Evolutionary conservation across 1,140 invertebrate genomes (phyloP).

Genomic region (Aricia agestis): DNA sequence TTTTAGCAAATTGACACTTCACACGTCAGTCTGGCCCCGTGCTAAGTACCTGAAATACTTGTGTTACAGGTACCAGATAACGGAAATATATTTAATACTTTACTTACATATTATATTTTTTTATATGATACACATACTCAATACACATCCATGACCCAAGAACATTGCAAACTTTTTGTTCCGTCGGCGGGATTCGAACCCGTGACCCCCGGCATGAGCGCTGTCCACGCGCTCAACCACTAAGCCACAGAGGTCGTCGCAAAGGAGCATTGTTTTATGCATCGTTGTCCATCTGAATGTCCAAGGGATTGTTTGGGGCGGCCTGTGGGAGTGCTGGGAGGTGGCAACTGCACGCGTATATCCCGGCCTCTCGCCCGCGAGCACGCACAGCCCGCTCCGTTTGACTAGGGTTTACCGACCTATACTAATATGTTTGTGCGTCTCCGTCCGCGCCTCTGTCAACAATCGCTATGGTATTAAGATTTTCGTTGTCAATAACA

Average conservation of each 20-base stretch:
- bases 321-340: constrained; percentile 26
- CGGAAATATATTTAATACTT: too few species aligned
- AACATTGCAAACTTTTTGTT: too few species aligned
- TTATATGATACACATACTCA: too few species aligned
- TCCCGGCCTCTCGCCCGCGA: constrained; percentile 46
- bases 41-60: too few species aligned
- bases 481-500: not conserved
- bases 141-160: too few species aligned
- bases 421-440: constrained; percentile 65
- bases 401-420: constrained; percentile 56
- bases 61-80: too few species aligned
- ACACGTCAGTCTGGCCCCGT: too few species aligned
- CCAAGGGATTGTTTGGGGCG: constrained; percentile 3
- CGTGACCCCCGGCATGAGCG: too few species aligned
- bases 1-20: too few species aligned
- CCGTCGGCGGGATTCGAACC: too few species aligned
- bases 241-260: not conserved
- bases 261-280: not conserved
- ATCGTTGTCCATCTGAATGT: not conserved
- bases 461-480: constrained; percentile 27
- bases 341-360: constrained; percentile 50
- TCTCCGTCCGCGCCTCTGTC: constrained; percentile 40
- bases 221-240: too few species aligned
- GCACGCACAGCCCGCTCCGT: constrained; percentile 55
- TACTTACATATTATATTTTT: too few species aligned